Evolutionary conservation across 1,140 invertebrate genomes (phyloP), one percentile per base, ranked within the genome.

Genomic region (Papilio polyxenes): DNA sequence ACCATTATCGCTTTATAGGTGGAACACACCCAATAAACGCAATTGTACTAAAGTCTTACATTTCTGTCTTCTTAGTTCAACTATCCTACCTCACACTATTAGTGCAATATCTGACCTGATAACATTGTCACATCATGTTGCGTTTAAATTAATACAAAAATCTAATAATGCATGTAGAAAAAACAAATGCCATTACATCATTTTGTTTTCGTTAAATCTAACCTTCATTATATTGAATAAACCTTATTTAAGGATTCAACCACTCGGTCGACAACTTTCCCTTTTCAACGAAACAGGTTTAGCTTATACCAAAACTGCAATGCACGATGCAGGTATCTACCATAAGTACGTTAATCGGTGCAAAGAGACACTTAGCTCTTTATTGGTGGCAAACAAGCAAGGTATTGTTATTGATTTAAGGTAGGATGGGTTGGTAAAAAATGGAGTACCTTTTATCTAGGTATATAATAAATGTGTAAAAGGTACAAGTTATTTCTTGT

Each of bases 161-260:
- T 23, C n/a, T 31, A 69, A 69, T 37, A 3, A 69, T 13, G 23
- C 9, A 69, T 65, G 8, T 65, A 65, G 20, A 4, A 69, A 69
- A 37, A 13, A 69, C 23, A 1, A 9, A 1, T 15, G 31, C 3
- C 3, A 37, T 37, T 69, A 69, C 65, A 69, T 69, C 13, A 69
- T 37, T 69, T 37, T 37, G 11, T 69, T 69, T 40, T 37, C 3
- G 31, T 37, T 69, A 37, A 69, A 37, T 31, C 23, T 37, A 69
- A 69, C 65, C 65, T 69, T 69, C n/a, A 7, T 37, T 69, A 37
- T 69, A 69, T 69, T 69, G 31, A 69, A 69, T 37, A 69, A 69
- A 37, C 65, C 31, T 11, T 69, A 17, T 2, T 69, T 69, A 37
- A 69, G 65, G 65, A 69, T 37, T 69, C 65, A 69, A 37, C 65